Evolutionary conservation across 2,797 vertebrate genomes (phyloP), one percentile per base, ranked within the genome.

Genomic region (Macrochelys suwanniensis): DNA sequence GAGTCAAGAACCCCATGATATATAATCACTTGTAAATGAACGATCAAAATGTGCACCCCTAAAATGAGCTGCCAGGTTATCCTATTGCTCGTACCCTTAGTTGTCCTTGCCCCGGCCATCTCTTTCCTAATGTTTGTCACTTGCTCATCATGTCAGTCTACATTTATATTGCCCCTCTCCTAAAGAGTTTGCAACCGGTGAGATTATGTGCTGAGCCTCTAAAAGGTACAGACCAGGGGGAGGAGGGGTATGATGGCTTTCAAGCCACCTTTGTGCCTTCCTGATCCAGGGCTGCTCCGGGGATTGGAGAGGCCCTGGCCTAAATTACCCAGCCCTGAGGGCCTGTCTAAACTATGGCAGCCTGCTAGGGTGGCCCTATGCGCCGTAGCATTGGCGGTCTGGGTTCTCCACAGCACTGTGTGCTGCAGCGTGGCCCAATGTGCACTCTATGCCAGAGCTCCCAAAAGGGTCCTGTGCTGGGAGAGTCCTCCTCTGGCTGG

Each of bases 161-260:
- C 74, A 84, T 92, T 25, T 74, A 87, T 47, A 59, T 11, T 85
- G 3, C 61, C 71, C 77, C 78, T 74, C 89, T 15, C 80, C 85
- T 5, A 87, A 78, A 78, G 25, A 54, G 80, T 59, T 42, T 15
- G 28, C 51, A 82, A 16, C 12, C 82, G 50, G 54, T 85, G 57
- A 50, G 57, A 91, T 87, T 86, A 49, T 81, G 82, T 93, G 84
- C 86, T 74, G 50, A 93, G 83, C 56, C 65, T 37, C n/a, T 37
- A 76, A 47, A 5, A 37, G 45, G 74, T 76, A 45, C 74, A 47
- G 74, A 5, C 45, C 42, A 49, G 42, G 13, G 45, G n/a, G 19
- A 76, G 74, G 45, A 47, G 82, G 57, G 33, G 84, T 82, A 23
- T 56, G 33, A 3, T 16, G 56, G 33, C 12, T 83, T 77, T 84